Percentiles rank a stretch among this genome's conserved stretches.
Conservation (phyloP, 2,797 vertebrate species). For the Eutrigla gurnardus region DNA sequence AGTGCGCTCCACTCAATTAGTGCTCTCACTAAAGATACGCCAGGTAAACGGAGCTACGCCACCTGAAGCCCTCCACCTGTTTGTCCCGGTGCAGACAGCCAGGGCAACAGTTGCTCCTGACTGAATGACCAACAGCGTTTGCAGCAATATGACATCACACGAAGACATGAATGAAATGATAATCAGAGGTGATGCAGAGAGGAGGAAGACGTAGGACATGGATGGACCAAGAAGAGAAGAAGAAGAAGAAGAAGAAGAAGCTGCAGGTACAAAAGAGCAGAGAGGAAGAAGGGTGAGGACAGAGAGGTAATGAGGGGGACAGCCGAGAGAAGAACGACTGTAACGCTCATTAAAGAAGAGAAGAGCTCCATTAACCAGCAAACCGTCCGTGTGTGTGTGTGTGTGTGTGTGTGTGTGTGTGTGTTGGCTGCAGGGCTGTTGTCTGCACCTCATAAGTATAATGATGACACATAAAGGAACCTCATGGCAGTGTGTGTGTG, state of each 20-base stretch:
- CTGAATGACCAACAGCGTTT: conserved; percentile 11
- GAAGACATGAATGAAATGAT: too few species aligned
- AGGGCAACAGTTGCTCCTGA: not conserved
- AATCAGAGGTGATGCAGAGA: not conserved
- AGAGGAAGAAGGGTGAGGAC: conserved; percentile 39
- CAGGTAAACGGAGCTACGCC: conserved; percentile 13
- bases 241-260: conserved; percentile 11
- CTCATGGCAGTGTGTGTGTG: conserved; percentile 17
- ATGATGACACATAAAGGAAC: conserved; percentile 70
- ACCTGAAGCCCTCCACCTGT: not conserved
- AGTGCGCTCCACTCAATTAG: conserved; percentile 44
- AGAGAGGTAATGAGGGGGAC: conserved; percentile 73
- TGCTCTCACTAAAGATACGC: conserved; percentile 25
- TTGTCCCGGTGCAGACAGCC: too few species aligned
- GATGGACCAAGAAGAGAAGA: not conserved
- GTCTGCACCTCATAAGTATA: conserved; percentile 76
- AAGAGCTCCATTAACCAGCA: conserved; percentile 81
- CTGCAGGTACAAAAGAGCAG: conserved; percentile 47
- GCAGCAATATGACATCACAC: not conserved
- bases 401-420: conserved; percentile 16
- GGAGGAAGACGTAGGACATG: conserved; percentile 4
- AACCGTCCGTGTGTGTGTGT: conserved; percentile 65
- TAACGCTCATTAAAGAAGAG: conserved; percentile 80
- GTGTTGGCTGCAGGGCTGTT: conserved; percentile 63
- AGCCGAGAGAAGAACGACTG: conserved; percentile 70